Conservation (phyloP, 2,888 invertebrate genomes). For the Erpobdella octoculata region DNA sequence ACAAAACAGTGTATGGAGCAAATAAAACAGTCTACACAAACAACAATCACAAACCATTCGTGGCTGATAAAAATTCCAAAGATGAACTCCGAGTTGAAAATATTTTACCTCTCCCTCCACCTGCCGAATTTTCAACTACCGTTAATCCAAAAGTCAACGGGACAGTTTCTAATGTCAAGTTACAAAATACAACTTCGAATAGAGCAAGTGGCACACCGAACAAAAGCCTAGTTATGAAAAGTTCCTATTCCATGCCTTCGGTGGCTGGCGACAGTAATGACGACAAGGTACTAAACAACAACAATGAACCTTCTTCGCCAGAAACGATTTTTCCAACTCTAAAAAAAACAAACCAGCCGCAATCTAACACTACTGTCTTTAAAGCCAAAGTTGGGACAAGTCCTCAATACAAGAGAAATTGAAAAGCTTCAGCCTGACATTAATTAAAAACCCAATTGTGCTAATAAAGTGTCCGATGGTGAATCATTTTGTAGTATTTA, state of each 20-base stretch:
- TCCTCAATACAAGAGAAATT: too few relatives aligned
- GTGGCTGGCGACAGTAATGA: background rate
- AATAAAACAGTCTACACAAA: background rate
- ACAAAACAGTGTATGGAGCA: background rate
- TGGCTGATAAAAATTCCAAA: background rate
- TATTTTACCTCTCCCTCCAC: background rate
- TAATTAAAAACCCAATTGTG: too few relatives aligned
- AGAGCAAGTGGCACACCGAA: too few relatives aligned
- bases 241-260: too few relatives aligned
- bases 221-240: too few relatives aligned
- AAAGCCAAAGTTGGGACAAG: too few relatives aligned
- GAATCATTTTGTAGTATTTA: too few relatives aligned
- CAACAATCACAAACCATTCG: background rate
- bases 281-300: background rate
- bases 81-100: too few relatives aligned
- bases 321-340: slow-evolving; percentile 10
- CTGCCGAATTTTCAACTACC: background rate
- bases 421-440: too few relatives aligned
- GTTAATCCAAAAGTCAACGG: background rate
- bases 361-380: slow-evolving; percentile 10
- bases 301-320: background rate
- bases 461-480: too few relatives aligned
- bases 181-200: background rate
- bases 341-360: background rate
- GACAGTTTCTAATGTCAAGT: background rate